phyloP scores from a whole-genome alignment of 2,888 invertebrate species.

The Macroteleia sp. region DNA sequence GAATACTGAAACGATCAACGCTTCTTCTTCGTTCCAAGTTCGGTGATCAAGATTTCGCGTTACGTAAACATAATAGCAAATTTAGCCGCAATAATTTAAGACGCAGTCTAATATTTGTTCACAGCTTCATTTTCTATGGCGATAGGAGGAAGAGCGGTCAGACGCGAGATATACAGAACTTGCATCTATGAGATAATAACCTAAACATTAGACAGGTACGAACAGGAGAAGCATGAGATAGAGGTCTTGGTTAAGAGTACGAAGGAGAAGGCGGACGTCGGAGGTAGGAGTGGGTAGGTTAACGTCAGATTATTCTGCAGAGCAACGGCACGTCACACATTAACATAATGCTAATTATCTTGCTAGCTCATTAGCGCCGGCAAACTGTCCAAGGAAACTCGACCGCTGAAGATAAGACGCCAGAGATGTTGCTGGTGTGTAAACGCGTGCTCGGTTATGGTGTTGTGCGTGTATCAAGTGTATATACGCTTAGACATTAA shows the following conservation, averaged over 20 bases:
- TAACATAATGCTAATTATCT: conserved; percentile 84
- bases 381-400: conserved; percentile 83
- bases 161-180: conserved; percentile 65
- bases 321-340: conserved; percentile 78
- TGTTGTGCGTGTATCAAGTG: conserved; percentile 41
- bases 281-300: conserved; percentile 70
- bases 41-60: conserved; percentile 18
- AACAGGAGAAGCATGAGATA: conserved; percentile 69
- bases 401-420: conserved; percentile 80
- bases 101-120: conserved; percentile 19
- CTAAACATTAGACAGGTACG: conserved; percentile 76
- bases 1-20: not conserved
- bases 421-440: conserved; percentile 51
- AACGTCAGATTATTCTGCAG: conserved; percentile 73
- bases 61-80: conserved; percentile 33
- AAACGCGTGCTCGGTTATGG: conserved; percentile 50
- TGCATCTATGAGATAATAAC: conserved; percentile 74
- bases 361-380: conserved; percentile 83
- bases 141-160: conserved; percentile 34
- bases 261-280: conserved; percentile 56
- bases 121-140: conserved; percentile 4
- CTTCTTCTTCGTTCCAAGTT: not conserved
- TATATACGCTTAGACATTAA: conserved; percentile 39
- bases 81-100: conserved; percentile 32
- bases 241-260: conserved; percentile 68